These are phyloP conservation scores for Synanthedon andrenaeformis DNA, from an alignment of 2,888 invertebrate genomes.

Conservation along the genomic window DNA sequence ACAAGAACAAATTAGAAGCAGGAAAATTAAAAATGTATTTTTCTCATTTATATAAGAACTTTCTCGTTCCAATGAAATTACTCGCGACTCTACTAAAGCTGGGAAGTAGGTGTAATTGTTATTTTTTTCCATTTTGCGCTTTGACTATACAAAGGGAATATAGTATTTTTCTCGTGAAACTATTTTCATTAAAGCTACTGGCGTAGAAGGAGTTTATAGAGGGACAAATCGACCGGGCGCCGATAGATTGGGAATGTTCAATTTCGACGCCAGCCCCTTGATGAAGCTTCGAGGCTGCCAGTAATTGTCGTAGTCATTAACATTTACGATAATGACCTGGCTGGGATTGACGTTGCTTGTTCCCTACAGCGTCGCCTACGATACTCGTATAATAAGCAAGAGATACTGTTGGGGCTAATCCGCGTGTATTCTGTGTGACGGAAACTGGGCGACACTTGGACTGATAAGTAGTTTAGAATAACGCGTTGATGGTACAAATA, in stretches of 20 bases:
- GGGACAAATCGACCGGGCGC: slow-evolving; percentile 42
- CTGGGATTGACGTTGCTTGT: slow-evolving; percentile 46
- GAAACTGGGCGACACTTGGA: slow-evolving; percentile 5
- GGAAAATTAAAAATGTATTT: slow-evolving; percentile 6
- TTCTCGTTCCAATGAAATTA: slow-evolving; percentile 8
- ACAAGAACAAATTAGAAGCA: slow-evolving; percentile 4
- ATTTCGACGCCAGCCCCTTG: slow-evolving; percentile 40
- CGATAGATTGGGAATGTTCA: slow-evolving; percentile 57
- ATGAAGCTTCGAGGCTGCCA: slow-evolving; percentile 38
- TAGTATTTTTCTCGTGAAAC: slow-evolving; percentile 52
- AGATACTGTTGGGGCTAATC: slow-evolving; percentile 32
- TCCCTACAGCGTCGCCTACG: slow-evolving; percentile 37
- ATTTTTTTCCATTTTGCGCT: slow-evolving; percentile 11
- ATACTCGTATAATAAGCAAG: slow-evolving; percentile 24
- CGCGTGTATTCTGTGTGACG: slow-evolving; percentile 9
- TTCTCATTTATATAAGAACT: slow-evolving; percentile 9
- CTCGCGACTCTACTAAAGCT: slow-evolving; percentile 10
- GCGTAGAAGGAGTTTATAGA: slow-evolving; percentile 54
- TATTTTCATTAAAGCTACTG: slow-evolving; percentile 60
- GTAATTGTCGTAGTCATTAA: slow-evolving; percentile 65
- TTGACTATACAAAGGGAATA: slow-evolving; percentile 4
- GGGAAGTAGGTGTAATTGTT: slow-evolving; percentile 8
- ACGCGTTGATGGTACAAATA: too few relatives aligned
- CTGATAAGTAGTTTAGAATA: slow-evolving; percentile 1
- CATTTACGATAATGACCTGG: slow-evolving; percentile 60